Percentiles rank a stretch among this genome's conserved stretches.
Conservation (phyloP, 92 coral and sea anemone species). For the Epizoanthus fatuus region DNA sequence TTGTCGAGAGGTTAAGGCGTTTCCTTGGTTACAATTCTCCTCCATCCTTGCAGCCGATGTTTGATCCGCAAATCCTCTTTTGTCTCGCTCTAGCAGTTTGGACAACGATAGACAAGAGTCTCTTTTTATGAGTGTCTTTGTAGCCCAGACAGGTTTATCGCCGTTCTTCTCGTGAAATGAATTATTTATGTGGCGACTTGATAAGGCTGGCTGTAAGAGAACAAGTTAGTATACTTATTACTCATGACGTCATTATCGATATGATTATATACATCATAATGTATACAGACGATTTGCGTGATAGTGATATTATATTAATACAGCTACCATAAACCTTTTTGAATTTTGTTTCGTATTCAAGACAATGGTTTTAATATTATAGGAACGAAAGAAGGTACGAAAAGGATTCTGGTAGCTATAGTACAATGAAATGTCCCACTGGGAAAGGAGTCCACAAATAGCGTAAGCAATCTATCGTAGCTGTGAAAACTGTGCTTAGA, state of each 20-base stretch:
- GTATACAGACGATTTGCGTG: too few species aligned
- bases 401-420: too few species aligned
- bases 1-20: constrained; percentile 38
- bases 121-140: constrained; percentile 53
- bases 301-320: too few species aligned
- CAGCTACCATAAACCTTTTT: too few species aligned
- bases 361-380: too few species aligned
- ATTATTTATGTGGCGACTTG: background rate
- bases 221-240: background rate
- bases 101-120: constrained; percentile 45
- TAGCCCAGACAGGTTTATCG: constrained; percentile 80
- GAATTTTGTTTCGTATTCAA: too few species aligned
- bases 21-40: constrained; percentile 19
- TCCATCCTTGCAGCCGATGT: constrained; percentile 12
- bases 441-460: too few species aligned
- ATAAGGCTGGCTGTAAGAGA: background rate
- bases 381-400: too few species aligned
- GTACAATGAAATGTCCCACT: too few species aligned
- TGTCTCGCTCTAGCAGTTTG: constrained; percentile 53
- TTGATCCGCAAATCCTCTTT: constrained; percentile 22
- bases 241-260: background rate
- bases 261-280: too few species aligned
- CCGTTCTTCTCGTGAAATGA: constrained; percentile 21
- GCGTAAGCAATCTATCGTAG: too few species aligned
- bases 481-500: too few species aligned